phyloP scores from a whole-genome alignment of 2,113 vertebrate genomes.

The Mesembrinibis cayennensis region DNA sequence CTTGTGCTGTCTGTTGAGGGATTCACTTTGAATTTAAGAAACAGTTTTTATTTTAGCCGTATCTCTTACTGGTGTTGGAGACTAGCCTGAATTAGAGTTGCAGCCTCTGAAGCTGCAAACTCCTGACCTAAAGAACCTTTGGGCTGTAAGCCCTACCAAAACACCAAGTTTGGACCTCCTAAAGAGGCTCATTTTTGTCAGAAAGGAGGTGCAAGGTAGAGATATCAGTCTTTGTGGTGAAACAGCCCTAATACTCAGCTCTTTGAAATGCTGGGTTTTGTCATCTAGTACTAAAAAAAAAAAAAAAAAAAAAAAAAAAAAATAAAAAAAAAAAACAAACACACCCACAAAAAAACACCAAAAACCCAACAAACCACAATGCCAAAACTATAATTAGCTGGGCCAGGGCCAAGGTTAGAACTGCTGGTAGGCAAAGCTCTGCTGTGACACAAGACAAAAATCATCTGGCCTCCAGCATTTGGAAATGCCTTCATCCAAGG shows the following conservation, averaged over 20 bases:
- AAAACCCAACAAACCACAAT: no score
- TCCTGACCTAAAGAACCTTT: background rate
- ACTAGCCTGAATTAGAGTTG: background rate
- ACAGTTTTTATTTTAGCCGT: background rate
- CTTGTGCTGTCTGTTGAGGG: background rate
- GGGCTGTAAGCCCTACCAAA: background rate
- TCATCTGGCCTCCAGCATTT: background rate
- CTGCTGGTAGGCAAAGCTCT: background rate
- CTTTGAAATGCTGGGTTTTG: background rate
- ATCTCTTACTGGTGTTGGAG: background rate
- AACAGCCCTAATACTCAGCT: background rate
- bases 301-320: fast-evolving
- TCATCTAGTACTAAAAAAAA: background rate
- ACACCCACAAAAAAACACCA: no score
- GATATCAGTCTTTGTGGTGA: background rate
- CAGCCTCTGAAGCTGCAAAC: background rate
- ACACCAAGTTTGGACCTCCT: background rate
- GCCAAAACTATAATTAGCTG: background rate
- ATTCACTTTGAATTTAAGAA: background rate
- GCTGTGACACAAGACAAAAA: background rate
- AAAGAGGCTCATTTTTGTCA: background rate
- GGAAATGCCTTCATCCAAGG: background rate
- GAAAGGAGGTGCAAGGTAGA: background rate
- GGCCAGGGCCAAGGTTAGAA: background rate
- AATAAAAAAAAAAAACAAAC: background rate